Conservation (phyloP, 1,140 invertebrate species). For the Berghia stephanieae region DNA sequence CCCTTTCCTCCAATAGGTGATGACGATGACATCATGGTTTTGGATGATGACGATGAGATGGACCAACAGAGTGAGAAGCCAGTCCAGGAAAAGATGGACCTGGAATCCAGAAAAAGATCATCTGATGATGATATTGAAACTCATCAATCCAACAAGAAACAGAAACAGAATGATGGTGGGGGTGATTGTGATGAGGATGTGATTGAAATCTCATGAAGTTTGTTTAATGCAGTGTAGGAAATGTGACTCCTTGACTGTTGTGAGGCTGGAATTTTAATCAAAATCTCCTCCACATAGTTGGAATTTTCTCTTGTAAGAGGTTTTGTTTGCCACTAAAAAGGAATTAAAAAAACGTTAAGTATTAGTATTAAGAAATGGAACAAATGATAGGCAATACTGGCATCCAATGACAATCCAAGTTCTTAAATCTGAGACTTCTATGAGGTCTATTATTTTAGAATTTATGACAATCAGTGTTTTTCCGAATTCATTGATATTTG, state of each 20-base stretch:
- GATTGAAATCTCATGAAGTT: conserved; percentile 32
- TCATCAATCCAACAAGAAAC: neutral
- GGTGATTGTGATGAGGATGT: conserved; percentile 4
- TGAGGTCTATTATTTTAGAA: no score
- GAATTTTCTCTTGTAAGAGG: no score
- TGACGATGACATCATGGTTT: conserved; percentile 27
- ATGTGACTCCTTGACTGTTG: neutral
- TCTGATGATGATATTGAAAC: neutral
- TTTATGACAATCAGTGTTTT: no score
- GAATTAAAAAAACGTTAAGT: neutral
- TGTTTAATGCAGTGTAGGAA: neutral
- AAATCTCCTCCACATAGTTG: neutral
- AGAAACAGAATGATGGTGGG: neutral
- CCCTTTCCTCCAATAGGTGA: neutral
- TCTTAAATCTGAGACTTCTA: no score
- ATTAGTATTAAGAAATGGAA: neutral
- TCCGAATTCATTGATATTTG: no score
- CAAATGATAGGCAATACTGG: neutral
- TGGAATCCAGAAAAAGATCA: conserved; percentile 21
- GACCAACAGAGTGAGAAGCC: neutral
- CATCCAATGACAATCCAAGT: no score
- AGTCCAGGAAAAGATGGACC: neutral
- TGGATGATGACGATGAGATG: conserved; percentile 7
- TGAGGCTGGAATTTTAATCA: neutral
- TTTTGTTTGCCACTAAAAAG: neutral